Conservation (phyloP, 2,888 invertebrate species). For the Anticlea derivata region DNA sequence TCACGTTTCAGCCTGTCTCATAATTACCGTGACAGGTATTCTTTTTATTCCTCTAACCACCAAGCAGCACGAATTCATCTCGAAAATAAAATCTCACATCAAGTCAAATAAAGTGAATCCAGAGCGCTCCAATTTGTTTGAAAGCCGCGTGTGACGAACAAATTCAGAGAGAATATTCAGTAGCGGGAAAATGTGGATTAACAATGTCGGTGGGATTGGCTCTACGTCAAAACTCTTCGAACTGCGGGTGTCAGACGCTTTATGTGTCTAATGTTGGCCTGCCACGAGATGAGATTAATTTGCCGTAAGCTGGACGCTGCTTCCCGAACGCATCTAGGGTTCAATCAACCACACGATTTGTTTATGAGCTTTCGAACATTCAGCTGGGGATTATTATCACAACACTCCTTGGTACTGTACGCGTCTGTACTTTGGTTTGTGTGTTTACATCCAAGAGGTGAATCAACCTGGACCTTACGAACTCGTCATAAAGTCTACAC, state of each 20-base stretch:
- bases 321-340: slow-evolving; percentile 46
- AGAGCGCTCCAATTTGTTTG: slow-evolving; percentile 17
- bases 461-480: slow-evolving; percentile 11
- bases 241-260: slow-evolving; percentile 36
- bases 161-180: slow-evolving; percentile 20
- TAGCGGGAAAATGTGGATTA: slow-evolving; percentile 25
- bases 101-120: slow-evolving; percentile 11
- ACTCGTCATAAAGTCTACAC: slow-evolving; percentile 44
- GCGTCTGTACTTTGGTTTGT: slow-evolving; percentile 2
- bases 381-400: slow-evolving; percentile 14
- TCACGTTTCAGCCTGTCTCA: slow-evolving; percentile 13
- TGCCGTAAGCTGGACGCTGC: slow-evolving; percentile 46
- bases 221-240: slow-evolving; percentile 38
- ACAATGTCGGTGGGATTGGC: slow-evolving; percentile 39
- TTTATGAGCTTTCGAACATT: slow-evolving; percentile 53
- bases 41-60: slow-evolving; percentile 8
- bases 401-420: not conserved
- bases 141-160: slow-evolving; percentile 18
- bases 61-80: slow-evolving; percentile 6
- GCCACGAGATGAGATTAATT: slow-evolving; percentile 43
- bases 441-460: slow-evolving; percentile 15
- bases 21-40: slow-evolving; percentile 21
- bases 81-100: slow-evolving; percentile 12
- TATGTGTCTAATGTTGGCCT: slow-evolving; percentile 42
- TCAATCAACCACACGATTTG: slow-evolving; percentile 63